Percentiles rank a stretch among this genome's conserved stretches.
Evolutionary conservation across 2,888 invertebrate genomes (phyloP).

Genomic region (Melieria crassipennis): DNA sequence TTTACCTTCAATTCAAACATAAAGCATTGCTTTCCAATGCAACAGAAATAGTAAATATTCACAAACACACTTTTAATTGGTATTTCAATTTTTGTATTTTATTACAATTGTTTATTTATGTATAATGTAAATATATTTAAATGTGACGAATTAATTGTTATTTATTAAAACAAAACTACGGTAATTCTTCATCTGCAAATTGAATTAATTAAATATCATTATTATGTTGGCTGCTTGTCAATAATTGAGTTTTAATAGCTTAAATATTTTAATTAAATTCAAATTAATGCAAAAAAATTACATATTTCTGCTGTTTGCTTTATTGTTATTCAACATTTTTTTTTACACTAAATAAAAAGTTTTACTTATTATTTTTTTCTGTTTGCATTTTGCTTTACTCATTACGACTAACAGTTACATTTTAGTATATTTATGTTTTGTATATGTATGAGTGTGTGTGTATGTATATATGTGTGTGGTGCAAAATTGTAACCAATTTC

Average conservation of each 20-base stretch:
- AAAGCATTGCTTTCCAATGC: too few species aligned
- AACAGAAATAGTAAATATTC: too few species aligned
- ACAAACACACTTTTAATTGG: neutral
- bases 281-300: constrained; percentile 13
- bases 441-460: neutral
- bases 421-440: neutral
- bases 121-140: constrained; percentile 31
- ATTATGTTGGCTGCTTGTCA: constrained; percentile 5
- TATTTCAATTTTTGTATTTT: constrained; percentile 23
- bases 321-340: constrained; percentile 39
- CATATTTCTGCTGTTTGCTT: constrained; percentile 17
- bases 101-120: constrained; percentile 35
- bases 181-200: constrained; percentile 25
- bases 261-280: constrained; percentile 17
- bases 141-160: constrained; percentile 39
- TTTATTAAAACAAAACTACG: constrained; percentile 42
- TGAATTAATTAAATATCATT: constrained; percentile 30
- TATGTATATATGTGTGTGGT: neutral
- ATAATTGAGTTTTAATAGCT: constrained; percentile 8
- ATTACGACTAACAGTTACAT: too few species aligned
- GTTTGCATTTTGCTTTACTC: constrained; percentile 17
- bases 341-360: constrained; percentile 35
- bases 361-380: constrained; percentile 43
- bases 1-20: too few species aligned
- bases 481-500: neutral